Base-by-base conservation (phyloP, 2,888 invertebrate genomes). In the Nymphalis c-album region DNA sequence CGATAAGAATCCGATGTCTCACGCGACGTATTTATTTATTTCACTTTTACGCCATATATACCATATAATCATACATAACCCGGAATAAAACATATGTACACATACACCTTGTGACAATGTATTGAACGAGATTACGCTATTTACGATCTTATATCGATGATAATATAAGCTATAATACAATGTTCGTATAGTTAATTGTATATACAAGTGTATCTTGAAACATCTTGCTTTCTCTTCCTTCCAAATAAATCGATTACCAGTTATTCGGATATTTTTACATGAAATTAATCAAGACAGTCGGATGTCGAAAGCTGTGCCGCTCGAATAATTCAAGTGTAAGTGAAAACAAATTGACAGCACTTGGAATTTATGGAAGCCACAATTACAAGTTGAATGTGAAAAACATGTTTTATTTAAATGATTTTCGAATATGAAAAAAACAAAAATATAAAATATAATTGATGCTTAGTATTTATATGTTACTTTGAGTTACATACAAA, bases 1-100 rank as follows among this genome's bases (percentile, higher is more conserved):
- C 90, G 92, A 92, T 92, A 91, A 91, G 89, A 88, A 90, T 89
- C 88, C 91, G 86, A 86, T 87, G 90, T 87, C 89, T 90, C 90
- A 88, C 88, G 90, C 89, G 85, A 91, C 84, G 84, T 85, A 85
- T 84, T 85, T 90, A 87, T 89, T 88, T 88, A 85, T 85, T 83
- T 65, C 82, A 76, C 78, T 78, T 77, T 75, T 76, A 77, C 60
- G 60, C 73, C 57, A 22, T 65, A 60, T 71, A 62, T 60, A 63
- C 69, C 64, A 68, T 68, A 66, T 61, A 61, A 62, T 69, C 46
- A 48, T 75, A 71, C 66, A 78, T 75, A 84, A 85, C 84, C 85
- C 85, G 87, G 87, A 88, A 88, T 84, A 26, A 84, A 53, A 70
- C 67, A 73, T 73, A 70, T 70, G 69, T 71, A 75, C 55, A 17